Evolutionary conservation across 1,140 invertebrate species (phyloP), one percentile per base, ranked within the genome.

Genomic region (Venustaconcha ellipsiformis): DNA sequence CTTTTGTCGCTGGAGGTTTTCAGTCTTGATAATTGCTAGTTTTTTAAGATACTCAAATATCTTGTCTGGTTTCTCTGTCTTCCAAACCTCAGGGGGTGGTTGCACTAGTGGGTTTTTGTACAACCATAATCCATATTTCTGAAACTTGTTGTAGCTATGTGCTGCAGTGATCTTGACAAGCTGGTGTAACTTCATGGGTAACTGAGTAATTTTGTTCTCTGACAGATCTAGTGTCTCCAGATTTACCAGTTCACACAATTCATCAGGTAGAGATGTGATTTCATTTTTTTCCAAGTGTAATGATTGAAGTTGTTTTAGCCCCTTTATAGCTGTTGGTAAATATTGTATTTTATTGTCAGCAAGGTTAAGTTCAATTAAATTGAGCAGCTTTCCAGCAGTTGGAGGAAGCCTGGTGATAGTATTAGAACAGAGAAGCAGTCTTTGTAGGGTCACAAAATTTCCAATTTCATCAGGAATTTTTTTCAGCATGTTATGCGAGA

Each of bases 41-140:
- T 84, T 86, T 64, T 85, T 87, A 17, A 90, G 83, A 72, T 88
- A 89, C 17, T 85, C 74, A 78, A 85, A 90, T 30, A 90, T 89
- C 60, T 86, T 83, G 13, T 85, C 77, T 20, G 87, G 82, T 65
- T 87, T 84, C 26, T 86, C 82, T 0, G 89, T 88, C 69, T 86
- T 83, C 89, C 88, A 89, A 11, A 90, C 79, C 66, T 88, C 82
- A 62, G 84, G 84, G 30, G 89, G 89, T 26, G 89, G 89, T 60
- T 82, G 78, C 62, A 78, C 82, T 15, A 90, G 69, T 15, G 88
- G 88, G 71, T 90, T 90, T 59, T 86, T 84, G 76, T 89, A 86
- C 30, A 90, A 74, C 89, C 89, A 90, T 48, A 90, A 75, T 13
- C 89, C 89, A 77, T 80, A 72, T 78, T 89, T 89, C 13, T 80